These are phyloP conservation scores for Tinea semifulvella DNA, from an alignment of 2,888 invertebrate species.

Conservation along the genomic window DNA sequence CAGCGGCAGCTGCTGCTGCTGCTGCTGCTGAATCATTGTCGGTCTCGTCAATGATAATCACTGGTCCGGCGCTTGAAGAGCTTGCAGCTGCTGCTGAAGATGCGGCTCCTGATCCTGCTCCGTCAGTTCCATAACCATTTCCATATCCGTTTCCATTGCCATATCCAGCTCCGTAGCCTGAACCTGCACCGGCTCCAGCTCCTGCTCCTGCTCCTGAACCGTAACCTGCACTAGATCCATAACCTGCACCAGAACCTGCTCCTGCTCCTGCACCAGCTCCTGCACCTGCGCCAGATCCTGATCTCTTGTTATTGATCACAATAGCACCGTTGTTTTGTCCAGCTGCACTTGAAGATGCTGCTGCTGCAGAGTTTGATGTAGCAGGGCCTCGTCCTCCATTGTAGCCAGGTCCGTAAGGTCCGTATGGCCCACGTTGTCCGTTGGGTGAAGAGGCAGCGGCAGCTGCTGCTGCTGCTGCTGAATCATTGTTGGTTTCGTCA, in stretches of 20 bases:
- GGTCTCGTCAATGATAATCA: neutral
- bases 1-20: neutral
- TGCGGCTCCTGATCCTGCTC: neutral
- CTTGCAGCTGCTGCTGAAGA: neutral
- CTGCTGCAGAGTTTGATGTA: neutral
- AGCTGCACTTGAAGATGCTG: neutral
- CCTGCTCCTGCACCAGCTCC: conserved; percentile 14
- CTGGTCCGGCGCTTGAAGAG: too few relatives aligned
- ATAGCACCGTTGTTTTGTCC: neutral
- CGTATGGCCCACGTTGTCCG: conserved; percentile 15
- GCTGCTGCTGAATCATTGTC: neutral
- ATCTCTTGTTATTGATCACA: neutral
- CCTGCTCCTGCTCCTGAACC: conserved; percentile 7
- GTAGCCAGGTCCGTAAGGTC: neutral
- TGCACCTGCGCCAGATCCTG: conserved; percentile 9
- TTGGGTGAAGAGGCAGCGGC: neutral
- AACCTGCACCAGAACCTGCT: neutral
- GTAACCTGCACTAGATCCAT: neutral
- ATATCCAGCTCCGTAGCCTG: neutral
- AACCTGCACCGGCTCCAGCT: conserved; percentile 5
- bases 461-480: neutral
- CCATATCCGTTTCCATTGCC: neutral
- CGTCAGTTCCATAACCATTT: neutral
- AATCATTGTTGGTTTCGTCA: neutral
- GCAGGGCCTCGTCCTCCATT: neutral